phyloP scores from a whole-genome alignment of 2,888 invertebrate species.

The Apodemia zela region DNA sequence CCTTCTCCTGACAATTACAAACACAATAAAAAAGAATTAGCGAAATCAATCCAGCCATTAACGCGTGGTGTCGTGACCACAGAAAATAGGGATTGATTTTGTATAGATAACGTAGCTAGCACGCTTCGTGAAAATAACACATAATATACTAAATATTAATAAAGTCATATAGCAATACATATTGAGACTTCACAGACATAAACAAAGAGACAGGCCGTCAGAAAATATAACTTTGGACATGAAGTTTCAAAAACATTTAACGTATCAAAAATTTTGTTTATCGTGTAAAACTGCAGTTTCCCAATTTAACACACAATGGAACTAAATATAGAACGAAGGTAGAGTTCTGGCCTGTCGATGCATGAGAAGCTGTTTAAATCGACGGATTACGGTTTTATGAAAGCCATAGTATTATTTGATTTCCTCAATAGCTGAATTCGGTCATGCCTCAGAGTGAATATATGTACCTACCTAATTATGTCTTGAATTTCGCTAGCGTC shows the following conservation, averaged over 20 bases:
- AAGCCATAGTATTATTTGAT: not conserved
- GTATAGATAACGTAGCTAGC: no score
- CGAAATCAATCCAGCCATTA: no score
- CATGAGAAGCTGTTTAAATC: conserved; percentile 33
- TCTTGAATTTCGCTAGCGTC: no score
- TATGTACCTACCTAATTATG: no score
- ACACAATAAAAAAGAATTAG: no score
- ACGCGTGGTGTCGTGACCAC: no score
- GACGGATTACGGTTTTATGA: conserved; percentile 44
- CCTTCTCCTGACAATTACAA: no score
- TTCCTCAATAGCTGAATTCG: not conserved
- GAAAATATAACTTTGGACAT: not conserved
- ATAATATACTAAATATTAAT: not conserved
- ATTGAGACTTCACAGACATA: not conserved
- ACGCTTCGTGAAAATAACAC: conserved; percentile 23
- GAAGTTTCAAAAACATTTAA: not conserved
- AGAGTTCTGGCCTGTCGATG: conserved; percentile 52
- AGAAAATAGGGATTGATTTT: no score
- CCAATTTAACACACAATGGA: conserved; percentile 68
- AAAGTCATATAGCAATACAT: not conserved
- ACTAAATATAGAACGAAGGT: conserved; percentile 71
- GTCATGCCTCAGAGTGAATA: no score
- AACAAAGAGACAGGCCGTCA: conserved; percentile 26
- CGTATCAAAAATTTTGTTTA: conserved; percentile 1
- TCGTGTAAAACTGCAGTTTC: conserved; percentile 39